These are phyloP conservation scores for Rostratula benghalensis DNA, from an alignment of 2,113 vertebrate genomes.

Conservation along the genomic window DNA sequence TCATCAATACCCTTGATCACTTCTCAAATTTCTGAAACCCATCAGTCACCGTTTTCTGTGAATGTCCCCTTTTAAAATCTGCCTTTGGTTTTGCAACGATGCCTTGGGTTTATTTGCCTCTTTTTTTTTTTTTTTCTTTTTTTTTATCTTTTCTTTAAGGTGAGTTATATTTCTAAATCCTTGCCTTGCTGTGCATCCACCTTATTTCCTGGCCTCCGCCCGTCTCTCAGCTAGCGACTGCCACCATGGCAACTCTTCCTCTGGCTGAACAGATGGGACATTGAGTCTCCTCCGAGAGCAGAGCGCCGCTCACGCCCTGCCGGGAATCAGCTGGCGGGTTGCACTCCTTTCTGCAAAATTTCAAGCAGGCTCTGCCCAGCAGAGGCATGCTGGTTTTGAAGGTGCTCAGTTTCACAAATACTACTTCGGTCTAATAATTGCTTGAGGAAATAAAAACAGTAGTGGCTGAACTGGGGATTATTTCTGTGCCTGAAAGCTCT, in stretches of 20 bases:
- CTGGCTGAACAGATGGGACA: conserved; percentile 57
- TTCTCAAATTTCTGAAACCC: neutral
- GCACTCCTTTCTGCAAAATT: neutral
- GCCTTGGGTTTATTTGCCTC: neutral
- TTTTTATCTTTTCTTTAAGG: neutral
- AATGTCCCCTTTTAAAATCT: neutral
- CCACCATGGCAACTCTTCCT: conserved; percentile 56
- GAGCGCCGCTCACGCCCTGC: neutral
- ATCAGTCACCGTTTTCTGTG: neutral
- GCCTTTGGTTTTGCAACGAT: neutral
- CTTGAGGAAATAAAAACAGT: neutral
- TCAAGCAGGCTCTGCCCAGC: neutral
- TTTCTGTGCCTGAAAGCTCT: neutral
- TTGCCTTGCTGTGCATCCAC: neutral
- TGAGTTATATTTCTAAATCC: neutral
- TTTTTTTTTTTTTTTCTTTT: neutral
- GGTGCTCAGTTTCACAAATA: neutral
- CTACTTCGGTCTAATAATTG: neutral
- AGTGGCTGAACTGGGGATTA: neutral
- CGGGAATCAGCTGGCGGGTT: neutral
- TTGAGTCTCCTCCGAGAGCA: neutral
- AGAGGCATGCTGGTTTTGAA: neutral
- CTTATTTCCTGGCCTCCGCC: conserved; percentile 38
- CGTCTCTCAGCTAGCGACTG: conserved; percentile 3
- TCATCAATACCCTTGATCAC: neutral